Percentiles rank a stretch among this genome's conserved stretches.
phyloP scores from a whole-genome alignment of 2,113 vertebrate genomes.

The Callorhinus ursinus region DNA sequence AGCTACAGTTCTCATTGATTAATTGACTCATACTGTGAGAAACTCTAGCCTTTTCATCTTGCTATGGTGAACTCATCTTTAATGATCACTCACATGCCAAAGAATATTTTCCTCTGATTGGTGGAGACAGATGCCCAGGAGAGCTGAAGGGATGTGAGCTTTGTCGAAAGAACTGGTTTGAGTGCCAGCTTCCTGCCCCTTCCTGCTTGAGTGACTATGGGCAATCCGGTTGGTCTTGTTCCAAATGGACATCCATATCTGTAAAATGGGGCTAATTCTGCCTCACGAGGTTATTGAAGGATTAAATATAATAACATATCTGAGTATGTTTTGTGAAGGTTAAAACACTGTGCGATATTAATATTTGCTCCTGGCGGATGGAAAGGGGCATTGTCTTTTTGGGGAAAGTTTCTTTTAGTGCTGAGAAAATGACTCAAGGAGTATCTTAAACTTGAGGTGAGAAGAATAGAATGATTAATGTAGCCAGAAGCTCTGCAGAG shows the following conservation, averaged over 20 bases:
- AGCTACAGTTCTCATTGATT: not conserved
- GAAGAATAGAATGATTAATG: not conserved
- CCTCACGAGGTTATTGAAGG: not conserved
- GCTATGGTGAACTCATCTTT: not conserved
- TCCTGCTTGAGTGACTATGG: not conserved
- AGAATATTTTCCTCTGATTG: not conserved
- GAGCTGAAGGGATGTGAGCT: not conserved
- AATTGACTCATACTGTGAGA: not conserved
- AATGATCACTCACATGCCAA: not conserved
- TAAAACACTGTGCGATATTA: not conserved
- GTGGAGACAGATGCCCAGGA: not conserved
- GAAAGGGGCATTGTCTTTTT: not conserved
- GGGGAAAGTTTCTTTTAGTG: not conserved
- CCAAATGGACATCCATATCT: not conserved
- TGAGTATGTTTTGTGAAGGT: not conserved
- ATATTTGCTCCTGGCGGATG: not conserved
- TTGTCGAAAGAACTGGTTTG: not conserved
- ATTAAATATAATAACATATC: not conserved
- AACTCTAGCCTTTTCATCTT: conserved; percentile 3
- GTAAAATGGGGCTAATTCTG: not conserved
- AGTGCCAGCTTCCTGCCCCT: not conserved
- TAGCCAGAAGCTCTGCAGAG: not conserved
- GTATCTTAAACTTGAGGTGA: not conserved
- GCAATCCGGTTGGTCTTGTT: not conserved
- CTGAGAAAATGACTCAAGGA: not conserved